Evolutionary conservation across 2,797 vertebrate species (phyloP).

Genomic region (Xenops minutus): DNA sequence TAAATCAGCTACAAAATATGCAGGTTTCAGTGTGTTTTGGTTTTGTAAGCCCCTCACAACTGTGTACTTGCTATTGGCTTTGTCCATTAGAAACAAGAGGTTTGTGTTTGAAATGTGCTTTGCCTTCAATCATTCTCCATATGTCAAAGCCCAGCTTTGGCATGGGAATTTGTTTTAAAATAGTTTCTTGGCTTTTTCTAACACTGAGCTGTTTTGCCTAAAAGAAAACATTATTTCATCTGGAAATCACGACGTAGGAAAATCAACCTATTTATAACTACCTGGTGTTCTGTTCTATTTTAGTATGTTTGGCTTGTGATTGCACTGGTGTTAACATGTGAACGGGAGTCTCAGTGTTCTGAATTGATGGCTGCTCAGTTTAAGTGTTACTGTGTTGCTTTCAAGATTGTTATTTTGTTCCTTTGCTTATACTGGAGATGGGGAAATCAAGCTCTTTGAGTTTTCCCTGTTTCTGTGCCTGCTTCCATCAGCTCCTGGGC

Average conservation of each 20-base stretch:
- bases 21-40: not conserved
- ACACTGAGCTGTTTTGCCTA: not conserved
- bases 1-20: not conserved
- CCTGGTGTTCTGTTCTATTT: not conserved
- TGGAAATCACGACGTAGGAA: not conserved
- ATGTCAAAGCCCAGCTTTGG: slow-evolving; percentile 5
- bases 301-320: not conserved
- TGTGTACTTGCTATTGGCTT: not conserved
- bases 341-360: not conserved
- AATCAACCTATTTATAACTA: slow-evolving; percentile 16
- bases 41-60: slow-evolving; percentile 17
- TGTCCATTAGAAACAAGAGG: not conserved
- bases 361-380: accelerated
- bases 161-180: slow-evolving; percentile 18
- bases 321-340: not conserved
- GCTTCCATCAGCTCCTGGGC: accelerated
- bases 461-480: not conserved
- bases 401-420: not conserved
- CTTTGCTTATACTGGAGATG: not conserved
- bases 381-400: not conserved
- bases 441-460: not conserved
- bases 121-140: not conserved
- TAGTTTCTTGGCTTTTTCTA: slow-evolving; percentile 17
- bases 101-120: not conserved
- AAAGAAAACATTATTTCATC: slow-evolving; percentile 40